Evolutionary conservation across 1,140 invertebrate genomes (phyloP), one percentile per base, ranked within the genome.

Genomic region (Aphelinus certus): DNA sequence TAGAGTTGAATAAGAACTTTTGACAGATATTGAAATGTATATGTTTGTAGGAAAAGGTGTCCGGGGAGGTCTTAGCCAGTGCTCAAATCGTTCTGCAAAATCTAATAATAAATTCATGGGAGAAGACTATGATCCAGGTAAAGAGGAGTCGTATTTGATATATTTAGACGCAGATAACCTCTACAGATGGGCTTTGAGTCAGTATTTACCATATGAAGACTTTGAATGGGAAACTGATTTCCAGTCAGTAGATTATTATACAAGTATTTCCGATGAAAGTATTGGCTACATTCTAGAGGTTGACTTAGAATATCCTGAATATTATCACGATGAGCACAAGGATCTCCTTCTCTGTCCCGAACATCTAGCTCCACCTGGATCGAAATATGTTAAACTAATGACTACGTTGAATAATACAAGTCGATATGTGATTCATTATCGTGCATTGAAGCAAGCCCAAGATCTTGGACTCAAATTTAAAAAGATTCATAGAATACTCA

Each of bases 321-420:
- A 26, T 26, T 26, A 26, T 26, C 26, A 91, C 82, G 83, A 91
- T 79, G 5, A 26, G 1, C 89, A 91, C 80, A 87, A 83, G 71
- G 85, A 89, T 76, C 86, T 89, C 53, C 88, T 89, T 42, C 86
- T 89, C 76, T 86, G 86, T 73, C 80, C 85, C 10, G 83, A 88
- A 78, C 82, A 82, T 66, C 49, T 71, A 55, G 55, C 66, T 60
- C 81, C 75, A 61, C 65, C 60, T 47, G 26, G 58, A 42, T 45
- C 48, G 46, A 82, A 84, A 80, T 7, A 77, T 45, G 7, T 3
- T 49, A 86, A 87, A 82, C 77, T 87, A 71, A 68, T 87, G 60
- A 56, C 81, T 45, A 86, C 82, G 78, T 79, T 88, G 47, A 67
- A 78, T 58, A 61, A 83, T 68, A 88, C 86, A 83, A 75, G 77